Conservation (phyloP, 2,113 vertebrate species). For the Anolis sagrei region DNA sequence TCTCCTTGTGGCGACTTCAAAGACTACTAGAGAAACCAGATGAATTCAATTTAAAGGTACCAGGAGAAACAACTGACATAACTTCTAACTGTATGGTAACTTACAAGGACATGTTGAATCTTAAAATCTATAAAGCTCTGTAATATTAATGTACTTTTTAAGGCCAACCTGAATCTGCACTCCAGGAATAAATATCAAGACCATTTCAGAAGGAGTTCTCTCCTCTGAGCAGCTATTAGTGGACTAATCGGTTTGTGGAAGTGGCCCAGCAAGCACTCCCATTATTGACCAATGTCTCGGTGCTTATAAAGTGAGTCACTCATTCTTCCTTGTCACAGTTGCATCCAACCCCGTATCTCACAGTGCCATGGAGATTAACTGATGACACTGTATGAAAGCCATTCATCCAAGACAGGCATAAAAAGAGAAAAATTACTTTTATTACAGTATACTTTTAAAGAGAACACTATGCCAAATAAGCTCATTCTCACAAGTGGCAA, state of each 20-base stretch:
- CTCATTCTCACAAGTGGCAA: neutral
- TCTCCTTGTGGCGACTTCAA: neutral
- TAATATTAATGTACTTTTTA: neutral
- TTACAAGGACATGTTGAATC: neutral
- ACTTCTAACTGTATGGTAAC: too few species aligned
- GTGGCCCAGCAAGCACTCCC: neutral
- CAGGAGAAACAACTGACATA: neutral
- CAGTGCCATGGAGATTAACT: neutral
- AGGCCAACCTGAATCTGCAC: neutral
- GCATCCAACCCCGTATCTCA: neutral
- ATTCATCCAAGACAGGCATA: neutral
- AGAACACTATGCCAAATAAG: neutral
- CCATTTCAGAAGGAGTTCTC: neutral
- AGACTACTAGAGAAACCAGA: neutral
- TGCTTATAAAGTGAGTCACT: neutral
- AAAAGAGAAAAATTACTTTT: neutral
- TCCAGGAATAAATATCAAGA: neutral
- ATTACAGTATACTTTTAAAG: neutral
- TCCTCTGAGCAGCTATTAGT: neutral
- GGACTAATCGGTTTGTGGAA: neutral
- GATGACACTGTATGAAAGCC: neutral
- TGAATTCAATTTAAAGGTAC: neutral
- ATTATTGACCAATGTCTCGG: neutral
- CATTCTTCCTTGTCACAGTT: neutral
- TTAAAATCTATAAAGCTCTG: neutral